Evolutionary conservation across 2,113 vertebrate species (phyloP).

Genomic region (Nannobrachium achirus): DNA sequence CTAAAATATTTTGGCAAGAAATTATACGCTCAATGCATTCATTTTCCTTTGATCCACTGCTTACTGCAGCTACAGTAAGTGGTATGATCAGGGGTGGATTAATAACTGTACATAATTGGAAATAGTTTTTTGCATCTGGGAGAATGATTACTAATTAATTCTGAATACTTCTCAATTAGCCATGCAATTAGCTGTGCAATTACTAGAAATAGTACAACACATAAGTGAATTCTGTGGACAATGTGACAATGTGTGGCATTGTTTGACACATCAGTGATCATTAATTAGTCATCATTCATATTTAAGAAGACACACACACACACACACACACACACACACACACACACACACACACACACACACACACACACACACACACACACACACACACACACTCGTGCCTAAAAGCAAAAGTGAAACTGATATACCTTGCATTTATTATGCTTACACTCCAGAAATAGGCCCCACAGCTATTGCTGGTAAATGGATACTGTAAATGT

Average conservation of each 20-base stretch:
- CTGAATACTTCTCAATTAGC: conserved; percentile 57
- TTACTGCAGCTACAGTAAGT: conserved; percentile 34
- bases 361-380: not conserved
- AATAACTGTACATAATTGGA: conserved; percentile 54
- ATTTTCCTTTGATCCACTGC: conserved; percentile 35
- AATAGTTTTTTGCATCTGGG: conserved; percentile 36
- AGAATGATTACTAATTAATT: conserved; percentile 64
- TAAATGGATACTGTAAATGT: not conserved
- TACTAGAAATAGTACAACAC: conserved; percentile 20
- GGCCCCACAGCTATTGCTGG: too few species aligned
- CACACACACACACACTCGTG: conserved; percentile 8
- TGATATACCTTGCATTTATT: not conserved
- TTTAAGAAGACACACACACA: not conserved
- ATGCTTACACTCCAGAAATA: too few species aligned
- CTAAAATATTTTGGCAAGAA: conserved; percentile 15
- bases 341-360: not conserved
- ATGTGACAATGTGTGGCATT: conserved; percentile 6
- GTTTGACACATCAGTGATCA: conserved; percentile 20
- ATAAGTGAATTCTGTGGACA: conserved; percentile 39
- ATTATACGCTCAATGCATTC: conserved; percentile 22
- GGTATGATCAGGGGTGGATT: conserved; percentile 49
- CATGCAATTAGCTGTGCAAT: conserved; percentile 51
- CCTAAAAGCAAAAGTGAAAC: not conserved
- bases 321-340: conserved; percentile 4
- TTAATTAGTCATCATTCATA: not conserved